Evolutionary conservation across 2,113 vertebrate species (phyloP).

Genomic region (Candoia aspera): DNA sequence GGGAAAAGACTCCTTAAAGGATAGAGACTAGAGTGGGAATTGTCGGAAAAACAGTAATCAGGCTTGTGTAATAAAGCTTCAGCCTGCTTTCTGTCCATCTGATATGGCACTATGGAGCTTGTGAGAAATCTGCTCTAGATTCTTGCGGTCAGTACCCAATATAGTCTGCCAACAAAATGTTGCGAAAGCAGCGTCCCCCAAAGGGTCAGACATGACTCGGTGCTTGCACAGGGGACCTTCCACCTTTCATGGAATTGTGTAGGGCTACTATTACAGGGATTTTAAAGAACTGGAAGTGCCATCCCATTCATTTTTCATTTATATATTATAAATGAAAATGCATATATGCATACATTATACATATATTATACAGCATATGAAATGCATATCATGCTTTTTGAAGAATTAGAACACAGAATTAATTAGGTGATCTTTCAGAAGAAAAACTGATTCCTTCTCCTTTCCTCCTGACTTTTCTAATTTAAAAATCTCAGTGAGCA

Average conservation of each 20-base stretch:
- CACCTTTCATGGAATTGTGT: neutral
- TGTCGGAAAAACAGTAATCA: too few relatives aligned
- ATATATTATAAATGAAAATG: constrained; percentile 10
- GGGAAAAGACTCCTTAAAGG: too few relatives aligned
- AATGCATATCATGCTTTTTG: neutral
- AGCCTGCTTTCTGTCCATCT: too few relatives aligned
- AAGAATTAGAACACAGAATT: constrained; percentile 5
- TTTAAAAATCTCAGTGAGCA: constrained; percentile 46
- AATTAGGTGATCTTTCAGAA: constrained; percentile 29
- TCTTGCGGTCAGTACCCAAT: too few relatives aligned
- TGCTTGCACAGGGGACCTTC: too few relatives aligned
- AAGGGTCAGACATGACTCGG: too few relatives aligned
- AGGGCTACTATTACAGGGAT: constrained; percentile 40
- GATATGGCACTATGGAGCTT: too few relatives aligned
- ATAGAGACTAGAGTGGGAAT: too few relatives aligned
- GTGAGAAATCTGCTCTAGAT: too few relatives aligned
- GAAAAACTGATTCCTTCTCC: neutral
- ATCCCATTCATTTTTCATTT: constrained; percentile 29
- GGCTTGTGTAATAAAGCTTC: too few relatives aligned
- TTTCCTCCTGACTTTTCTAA: neutral
- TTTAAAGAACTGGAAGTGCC: neutral
- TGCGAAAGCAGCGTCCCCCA: too few relatives aligned
- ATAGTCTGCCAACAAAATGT: too few relatives aligned
- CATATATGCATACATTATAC: neutral
- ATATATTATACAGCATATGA: neutral